Evolutionary conservation across 2,888 invertebrate species (phyloP), one percentile per base, ranked within the genome.

Genomic region (Leptodirus hochenwartii): DNA sequence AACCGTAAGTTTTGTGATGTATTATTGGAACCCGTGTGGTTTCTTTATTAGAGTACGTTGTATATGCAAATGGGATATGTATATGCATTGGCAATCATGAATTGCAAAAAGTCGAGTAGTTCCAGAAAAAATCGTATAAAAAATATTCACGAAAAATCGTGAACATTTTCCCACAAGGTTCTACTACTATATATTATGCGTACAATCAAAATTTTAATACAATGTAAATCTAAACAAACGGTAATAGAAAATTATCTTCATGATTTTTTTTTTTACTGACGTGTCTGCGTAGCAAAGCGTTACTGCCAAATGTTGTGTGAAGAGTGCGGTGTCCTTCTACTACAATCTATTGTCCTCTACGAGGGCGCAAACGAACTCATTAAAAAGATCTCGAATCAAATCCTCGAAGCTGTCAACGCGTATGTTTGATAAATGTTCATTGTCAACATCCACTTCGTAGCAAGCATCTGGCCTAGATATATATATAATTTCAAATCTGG

Each of bases 301-400:
- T 75, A 75, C 46, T 73, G 72, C 46, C 59, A 59, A 23, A 72
- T 74, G 71, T 47, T 75, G 32, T 52, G 60, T 29, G 60, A 62
- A 34, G 72, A 73, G 46, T 62, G 62, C 14, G 72, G 71, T 3
- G 58, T 61, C 17, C 50, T 52, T n/a, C 58, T 67, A 30, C 47
- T 74, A n/a, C n/a, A n/a, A n/a, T n/a, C n/a, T n/a, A n/a, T n/a
- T n/a, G n/a, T n/a, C n/a, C n/a, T n/a, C n/a, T 20, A 20, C 20
- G 20, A 20, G 20, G 20, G n/a, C 8, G n/a, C 20, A n/a, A 20
- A 20, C 20, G 8, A 8, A n/a, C 9, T 8, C 20, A 20, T 20
- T 20, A 20, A 20, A n/a, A 8, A n/a, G 20, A 20, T 20, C 8
- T 20, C 20, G 20, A 20, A 20, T 8, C 20, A 20, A 20, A 20